phyloP scores from a whole-genome alignment of 2,797 vertebrate species.

The Intellagama lesueurii region DNA sequence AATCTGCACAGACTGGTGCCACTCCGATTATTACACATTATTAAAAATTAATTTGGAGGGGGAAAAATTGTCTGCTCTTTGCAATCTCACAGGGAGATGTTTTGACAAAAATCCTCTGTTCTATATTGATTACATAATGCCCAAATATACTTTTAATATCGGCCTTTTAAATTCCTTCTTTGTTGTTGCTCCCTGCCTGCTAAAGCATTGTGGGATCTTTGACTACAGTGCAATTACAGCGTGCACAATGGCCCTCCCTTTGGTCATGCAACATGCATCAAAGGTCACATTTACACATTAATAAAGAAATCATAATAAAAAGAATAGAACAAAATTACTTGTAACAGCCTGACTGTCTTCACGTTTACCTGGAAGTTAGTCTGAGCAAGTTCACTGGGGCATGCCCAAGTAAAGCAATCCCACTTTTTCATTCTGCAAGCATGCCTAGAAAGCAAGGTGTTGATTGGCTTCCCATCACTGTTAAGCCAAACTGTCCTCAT shows the following conservation, averaged over 20 bases:
- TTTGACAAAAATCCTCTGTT: conserved; percentile 38
- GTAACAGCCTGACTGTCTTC: not conserved
- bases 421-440: not conserved
- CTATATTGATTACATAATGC: conserved; percentile 42
- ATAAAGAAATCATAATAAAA: not conserved
- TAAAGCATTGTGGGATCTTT: conserved; percentile 38
- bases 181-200: conserved; percentile 17
- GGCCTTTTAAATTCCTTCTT: not conserved
- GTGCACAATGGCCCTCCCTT: conserved; percentile 29
- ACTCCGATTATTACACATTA: conserved; percentile 86
- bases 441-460: not conserved
- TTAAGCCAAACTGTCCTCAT: not conserved
- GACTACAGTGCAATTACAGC: not conserved
- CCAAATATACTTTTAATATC: conserved; percentile 29
- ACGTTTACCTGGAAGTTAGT: not conserved
- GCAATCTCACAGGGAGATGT: conserved; percentile 66
- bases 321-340: not conserved
- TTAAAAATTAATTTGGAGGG: conserved; percentile 85
- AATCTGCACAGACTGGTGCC: conserved; percentile 79
- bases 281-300: conserved; percentile 29
- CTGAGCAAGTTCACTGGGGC: not conserved
- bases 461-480: not conserved
- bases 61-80: conserved; percentile 72
- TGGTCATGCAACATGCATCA: conserved; percentile 14
- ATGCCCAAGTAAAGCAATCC: not conserved